Base-by-base conservation (phyloP, 2,797 vertebrate species). In the Phrynocephalus guinanensis region DNA sequence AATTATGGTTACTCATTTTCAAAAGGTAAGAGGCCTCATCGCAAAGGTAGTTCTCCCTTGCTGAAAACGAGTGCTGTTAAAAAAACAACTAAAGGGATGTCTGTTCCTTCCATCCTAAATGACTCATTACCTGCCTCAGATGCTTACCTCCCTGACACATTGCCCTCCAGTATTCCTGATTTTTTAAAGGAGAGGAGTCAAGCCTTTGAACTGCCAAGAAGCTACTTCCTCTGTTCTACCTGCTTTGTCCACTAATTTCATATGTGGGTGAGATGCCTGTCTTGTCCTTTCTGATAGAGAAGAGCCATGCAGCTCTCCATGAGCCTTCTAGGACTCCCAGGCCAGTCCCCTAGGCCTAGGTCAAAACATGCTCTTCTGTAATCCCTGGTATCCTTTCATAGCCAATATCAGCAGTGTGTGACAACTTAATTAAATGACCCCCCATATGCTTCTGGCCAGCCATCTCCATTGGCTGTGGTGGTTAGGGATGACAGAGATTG, bases 121-220 rank as follows among this genome's bases (percentile, higher is more conserved):
- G 84, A 85, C 26, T 85, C 66, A 85, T 85, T 70, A 52, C 44
- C n/a, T 68, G 66, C n/a, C 66, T 52, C 63, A 75, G 83, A 72
- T 83, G 13, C 56, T 75, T 75, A 44, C 1, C 44, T 85, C n/a
- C 44, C 63, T 85, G 76, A 85, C 84, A 85, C 76, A 84, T 24
- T 52, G 8, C n/a, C 63, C 84, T 79, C 84, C 67, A 33, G 75
- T 10, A 50, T 76, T 30, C 10, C 38, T 44, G 38, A 44, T 67
- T 15, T 52, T 68, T 18, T 68, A 77, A 76, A 50, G 22, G 11
- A 85, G 76, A 78, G 60, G 76, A 52, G 66, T 68, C 75, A 85
- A 79, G n/a, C 9, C 44, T 78, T 77, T 24, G 72, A 30, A 75
- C 8, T 63, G 71, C 63, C 24, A 78, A 56, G 75, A 85, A 79